Evolutionary conservation across 2,113 vertebrate genomes (phyloP).

Genomic region (Forbesichthys papilliferus): DNA sequence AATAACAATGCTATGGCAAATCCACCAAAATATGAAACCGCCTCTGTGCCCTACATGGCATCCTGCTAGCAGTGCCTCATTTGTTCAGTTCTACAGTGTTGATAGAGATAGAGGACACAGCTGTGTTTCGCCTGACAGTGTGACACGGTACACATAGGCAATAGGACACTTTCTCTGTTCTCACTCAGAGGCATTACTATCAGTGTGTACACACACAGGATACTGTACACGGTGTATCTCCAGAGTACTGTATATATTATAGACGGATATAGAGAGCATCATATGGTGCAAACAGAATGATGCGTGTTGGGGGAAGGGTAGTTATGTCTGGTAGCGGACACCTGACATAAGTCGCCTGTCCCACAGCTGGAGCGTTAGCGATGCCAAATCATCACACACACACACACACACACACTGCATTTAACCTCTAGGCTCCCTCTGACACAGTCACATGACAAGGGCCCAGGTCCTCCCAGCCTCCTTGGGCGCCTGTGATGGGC

Average conservation of each 20-base stretch:
- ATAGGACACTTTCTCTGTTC: conserved; percentile 49
- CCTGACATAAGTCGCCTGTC: conserved; percentile 59
- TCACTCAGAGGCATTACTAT: conserved; percentile 44
- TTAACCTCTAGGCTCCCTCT: conserved; percentile 53
- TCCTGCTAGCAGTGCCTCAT: conserved; percentile 58
- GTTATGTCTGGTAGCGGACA: conserved; percentile 34
- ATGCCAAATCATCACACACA: conserved; percentile 1
- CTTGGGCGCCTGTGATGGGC: conserved; percentile 67
- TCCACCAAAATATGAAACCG: no score
- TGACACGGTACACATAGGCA: conserved; percentile 48
- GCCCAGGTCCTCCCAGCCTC: conserved; percentile 66
- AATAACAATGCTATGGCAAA: no score
- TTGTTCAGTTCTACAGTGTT: conserved; percentile 37
- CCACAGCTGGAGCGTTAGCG: conserved; percentile 18
- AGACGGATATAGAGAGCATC: conserved; percentile 8
- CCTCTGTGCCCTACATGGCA: not conserved
- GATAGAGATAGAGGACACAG: conserved; percentile 55
- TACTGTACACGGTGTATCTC: no score
- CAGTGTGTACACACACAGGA: no score
- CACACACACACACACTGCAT: conserved; percentile 13
- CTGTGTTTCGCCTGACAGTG: conserved; percentile 58
- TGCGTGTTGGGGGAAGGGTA: conserved; percentile 10
- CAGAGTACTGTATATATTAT: no score
- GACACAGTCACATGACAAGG: conserved; percentile 52
- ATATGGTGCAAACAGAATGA: conserved; percentile 15